Evolutionary conservation across 1,140 invertebrate species (phyloP).

Genomic region (Polypedilum pembai): DNA sequence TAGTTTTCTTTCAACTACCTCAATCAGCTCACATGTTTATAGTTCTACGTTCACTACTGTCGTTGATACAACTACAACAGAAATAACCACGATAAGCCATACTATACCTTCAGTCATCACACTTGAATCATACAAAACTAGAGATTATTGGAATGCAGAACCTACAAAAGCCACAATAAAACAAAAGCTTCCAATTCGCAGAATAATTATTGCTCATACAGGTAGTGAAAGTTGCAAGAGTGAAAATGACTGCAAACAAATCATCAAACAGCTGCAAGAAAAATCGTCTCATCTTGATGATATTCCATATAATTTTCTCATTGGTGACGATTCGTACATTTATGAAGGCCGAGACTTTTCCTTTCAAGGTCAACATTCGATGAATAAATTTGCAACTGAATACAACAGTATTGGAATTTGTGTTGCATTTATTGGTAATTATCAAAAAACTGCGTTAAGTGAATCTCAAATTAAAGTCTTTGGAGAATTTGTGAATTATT

Average conservation of each 20-base stretch:
- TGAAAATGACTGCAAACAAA: neutral
- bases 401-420: conserved; percentile 5
- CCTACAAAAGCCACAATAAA: neutral
- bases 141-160: neutral
- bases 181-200: neutral
- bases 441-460: neutral
- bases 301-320: conserved; percentile 52
- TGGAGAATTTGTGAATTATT: neutral
- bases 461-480: conserved; percentile 1
- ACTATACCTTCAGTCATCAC: neutral
- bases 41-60: neutral
- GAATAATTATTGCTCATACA: conserved; percentile 6
- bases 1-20: neutral
- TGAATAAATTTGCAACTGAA: conserved; percentile 21
- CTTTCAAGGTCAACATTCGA: conserved; percentile 46
- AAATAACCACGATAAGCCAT: neutral
- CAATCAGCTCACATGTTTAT: too few species aligned
- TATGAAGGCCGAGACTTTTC: conserved; percentile 54
- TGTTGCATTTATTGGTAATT: conserved; percentile 5
- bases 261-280: neutral
- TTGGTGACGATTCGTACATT: conserved; percentile 52
- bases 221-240: neutral
- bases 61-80: neutral
- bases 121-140: neutral
- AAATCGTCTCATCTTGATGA: conserved; percentile 36